A percentile compares a stretch with the other conserved stretches of the same genome.
These are phyloP conservation scores for Apodemus sylvaticus DNA, from an alignment of 2,113 vertebrate genomes.

Conservation along the genomic window DNA sequence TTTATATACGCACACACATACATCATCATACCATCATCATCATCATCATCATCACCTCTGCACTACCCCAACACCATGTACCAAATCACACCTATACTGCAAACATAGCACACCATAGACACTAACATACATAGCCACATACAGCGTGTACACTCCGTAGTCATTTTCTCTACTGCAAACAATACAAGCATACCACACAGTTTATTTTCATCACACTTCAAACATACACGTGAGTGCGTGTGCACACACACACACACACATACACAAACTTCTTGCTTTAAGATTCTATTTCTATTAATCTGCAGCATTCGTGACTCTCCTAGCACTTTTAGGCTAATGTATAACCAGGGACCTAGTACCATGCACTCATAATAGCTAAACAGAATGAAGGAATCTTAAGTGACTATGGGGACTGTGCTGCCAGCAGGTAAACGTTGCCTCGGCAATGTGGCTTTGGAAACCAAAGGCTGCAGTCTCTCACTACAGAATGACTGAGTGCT, in stretches of 20 bases:
- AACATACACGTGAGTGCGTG: too few species aligned
- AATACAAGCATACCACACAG: neutral
- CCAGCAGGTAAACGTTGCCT: neutral
- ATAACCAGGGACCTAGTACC: neutral
- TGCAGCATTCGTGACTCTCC: neutral
- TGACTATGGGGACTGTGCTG: neutral
- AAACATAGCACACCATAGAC: neutral
- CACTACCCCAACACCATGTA: neutral
- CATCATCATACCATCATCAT: neutral
- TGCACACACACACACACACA: neutral
- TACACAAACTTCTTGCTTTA: neutral
- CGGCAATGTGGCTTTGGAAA: neutral
- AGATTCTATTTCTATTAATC: neutral
- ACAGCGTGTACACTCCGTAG: too few species aligned
- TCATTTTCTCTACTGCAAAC: neutral
- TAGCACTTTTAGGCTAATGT: neutral
- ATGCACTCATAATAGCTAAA: neutral
- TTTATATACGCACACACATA: neutral
- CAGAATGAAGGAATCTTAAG: neutral
- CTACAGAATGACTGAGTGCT: neutral
- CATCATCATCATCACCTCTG: too few species aligned
- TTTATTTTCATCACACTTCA: neutral
- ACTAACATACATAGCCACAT: neutral
- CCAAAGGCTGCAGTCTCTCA: neutral
- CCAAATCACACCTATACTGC: neutral